Base-by-base conservation (phyloP, 2,888 invertebrate genomes). In the Xylota segnis region DNA sequence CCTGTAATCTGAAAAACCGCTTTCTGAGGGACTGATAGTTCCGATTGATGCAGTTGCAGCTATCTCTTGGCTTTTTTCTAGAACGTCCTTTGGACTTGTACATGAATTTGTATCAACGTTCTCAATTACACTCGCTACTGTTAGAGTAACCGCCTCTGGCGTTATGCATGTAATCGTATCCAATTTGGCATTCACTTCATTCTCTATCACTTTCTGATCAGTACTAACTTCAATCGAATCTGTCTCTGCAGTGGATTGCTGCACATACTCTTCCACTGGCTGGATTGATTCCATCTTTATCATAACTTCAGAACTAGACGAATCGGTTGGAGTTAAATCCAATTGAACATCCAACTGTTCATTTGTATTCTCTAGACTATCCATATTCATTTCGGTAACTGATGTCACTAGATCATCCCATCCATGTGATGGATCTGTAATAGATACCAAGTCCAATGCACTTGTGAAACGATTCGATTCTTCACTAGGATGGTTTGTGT, bases 391-490 rank as follows among this genome's bases (percentile, higher is more conserved):
- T 50, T 86, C 86, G 3, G 76, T 58, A 0, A 86, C 86, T 2
- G 86, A 82, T 37, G 86, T 63, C 14, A 82, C 86, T 50, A 86
- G 34, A 68, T 86, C 86, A 10, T 82, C 63, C 86, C 86, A 86
- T 47, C 76, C 81, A 43, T 27, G 71, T 12, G 68, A 75, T 59
- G 71, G 72, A 76, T 71, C 79, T 56, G 87, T 58, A 65, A 84
- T 84, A 40, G 84, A 81, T 40, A 68, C 65, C 37, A 84, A 75
- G 16, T 84, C 83, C 66, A 75, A 52, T 40, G 84, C 84, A 52
- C 84, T 84, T 75, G 75, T 81, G 12, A 84, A 84, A 59, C 75
- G 70, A 83, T 70, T 82, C 47, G 81, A 87, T 78, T 87, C 56
- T 66, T 65, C 72, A 40, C 72, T 7, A 29, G 47, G 27, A 72